A percentile compares a stretch with the other conserved stretches of the same genome.
Conservation (phyloP, 2,113 vertebrate genomes). For the Ctenodactylus gundi region DNA sequence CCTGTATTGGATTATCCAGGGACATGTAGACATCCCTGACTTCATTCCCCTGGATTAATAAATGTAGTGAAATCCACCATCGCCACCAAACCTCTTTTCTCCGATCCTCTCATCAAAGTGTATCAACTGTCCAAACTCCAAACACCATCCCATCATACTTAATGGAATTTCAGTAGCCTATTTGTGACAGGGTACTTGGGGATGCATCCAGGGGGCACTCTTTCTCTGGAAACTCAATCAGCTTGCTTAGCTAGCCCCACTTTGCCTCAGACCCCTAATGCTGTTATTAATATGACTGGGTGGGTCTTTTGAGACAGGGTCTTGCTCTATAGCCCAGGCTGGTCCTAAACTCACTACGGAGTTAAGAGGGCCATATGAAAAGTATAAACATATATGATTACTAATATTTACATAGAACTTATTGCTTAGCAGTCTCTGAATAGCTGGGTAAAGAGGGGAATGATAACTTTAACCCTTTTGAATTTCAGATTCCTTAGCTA, state of each 20-base stretch:
- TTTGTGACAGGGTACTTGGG: neutral
- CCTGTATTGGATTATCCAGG: neutral
- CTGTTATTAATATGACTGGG: neutral
- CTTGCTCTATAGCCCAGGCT: too few relatives aligned
- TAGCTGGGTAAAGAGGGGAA: neutral
- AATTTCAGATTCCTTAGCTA: neutral
- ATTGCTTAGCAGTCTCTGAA: neutral
- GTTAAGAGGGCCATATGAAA: neutral
- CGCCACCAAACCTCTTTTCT: neutral
- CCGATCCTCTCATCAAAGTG: neutral
- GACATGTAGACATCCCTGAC: too few relatives aligned
- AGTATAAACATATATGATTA: neutral
- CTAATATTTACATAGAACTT: neutral
- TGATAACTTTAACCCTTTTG: neutral
- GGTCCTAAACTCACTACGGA: too few relatives aligned
- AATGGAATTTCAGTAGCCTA: neutral
- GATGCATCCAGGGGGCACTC: neutral
- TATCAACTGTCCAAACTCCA: neutral
- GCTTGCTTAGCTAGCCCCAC: neutral
- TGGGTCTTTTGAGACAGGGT: too few relatives aligned
- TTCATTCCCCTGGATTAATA: neutral
- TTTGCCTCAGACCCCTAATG: neutral
- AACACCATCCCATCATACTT: neutral
- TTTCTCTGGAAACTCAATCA: neutral
- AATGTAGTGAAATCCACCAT: rapidly evolving